Conservation (phyloP, 2,888 invertebrate species). For the Callyntrura guangdongensis region DNA sequence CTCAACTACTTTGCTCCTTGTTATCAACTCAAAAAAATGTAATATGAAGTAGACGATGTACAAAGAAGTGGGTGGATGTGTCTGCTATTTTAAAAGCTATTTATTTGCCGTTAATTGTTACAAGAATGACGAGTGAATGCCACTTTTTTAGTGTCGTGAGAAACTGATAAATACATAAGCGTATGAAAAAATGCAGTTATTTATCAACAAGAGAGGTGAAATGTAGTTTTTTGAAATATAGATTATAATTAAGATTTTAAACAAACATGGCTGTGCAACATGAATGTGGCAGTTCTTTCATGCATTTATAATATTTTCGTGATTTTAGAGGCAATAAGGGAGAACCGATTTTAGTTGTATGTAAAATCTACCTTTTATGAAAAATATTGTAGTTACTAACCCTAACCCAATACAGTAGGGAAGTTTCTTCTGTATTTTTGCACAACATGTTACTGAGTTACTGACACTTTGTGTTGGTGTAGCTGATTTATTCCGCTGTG, state of each 20-base stretch:
- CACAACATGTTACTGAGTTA: too few relatives aligned
- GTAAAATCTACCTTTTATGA: background rate
- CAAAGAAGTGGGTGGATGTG: background rate
- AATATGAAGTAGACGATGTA: background rate
- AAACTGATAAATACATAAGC: slow-evolving; percentile 47
- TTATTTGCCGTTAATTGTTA: slow-evolving; percentile 41
- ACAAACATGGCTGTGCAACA: background rate
- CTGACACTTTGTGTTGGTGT: too few relatives aligned
- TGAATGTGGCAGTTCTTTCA: background rate
- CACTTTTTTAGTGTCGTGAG: slow-evolving; percentile 58
- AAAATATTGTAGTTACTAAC: too few relatives aligned
- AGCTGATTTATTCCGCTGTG: too few relatives aligned
- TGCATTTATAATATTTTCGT: background rate
- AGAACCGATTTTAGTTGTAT: background rate
- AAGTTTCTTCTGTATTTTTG: too few relatives aligned
- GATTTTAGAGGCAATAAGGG: slow-evolving; percentile 2
- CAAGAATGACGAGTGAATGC: slow-evolving; percentile 3
- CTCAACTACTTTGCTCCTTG: slow-evolving; percentile 12
- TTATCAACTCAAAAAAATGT: slow-evolving; percentile 48
- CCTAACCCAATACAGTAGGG: too few relatives aligned
- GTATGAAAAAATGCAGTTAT: background rate
- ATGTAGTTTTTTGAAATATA: background rate
- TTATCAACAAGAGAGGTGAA: background rate
- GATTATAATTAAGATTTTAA: slow-evolving; percentile 28
- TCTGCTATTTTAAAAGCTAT: slow-evolving; percentile 14